phyloP scores from a whole-genome alignment of 30 jellyfish, hydroid and myxozoan genomes.

The Aurelia coerulea region DNA sequence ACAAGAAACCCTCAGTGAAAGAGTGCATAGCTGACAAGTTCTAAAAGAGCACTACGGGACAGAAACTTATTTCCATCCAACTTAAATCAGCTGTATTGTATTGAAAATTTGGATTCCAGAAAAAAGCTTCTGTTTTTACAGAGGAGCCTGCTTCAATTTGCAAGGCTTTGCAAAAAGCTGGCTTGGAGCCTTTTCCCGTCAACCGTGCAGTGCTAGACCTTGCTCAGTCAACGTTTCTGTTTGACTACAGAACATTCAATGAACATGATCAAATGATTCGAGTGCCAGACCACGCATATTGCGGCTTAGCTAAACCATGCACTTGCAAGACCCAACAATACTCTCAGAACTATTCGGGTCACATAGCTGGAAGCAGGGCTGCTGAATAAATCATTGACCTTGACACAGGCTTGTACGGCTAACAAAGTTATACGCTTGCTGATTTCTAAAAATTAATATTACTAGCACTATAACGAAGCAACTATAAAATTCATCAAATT shows the following conservation, averaged over 20 bases:
- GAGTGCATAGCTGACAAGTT: too few relatives aligned
- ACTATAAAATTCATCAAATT: not conserved
- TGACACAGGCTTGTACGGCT: constrained; percentile 32
- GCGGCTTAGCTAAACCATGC: constrained; percentile 56
- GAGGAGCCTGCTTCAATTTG: too few relatives aligned
- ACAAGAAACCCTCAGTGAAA: too few relatives aligned
- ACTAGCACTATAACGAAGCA: not conserved
- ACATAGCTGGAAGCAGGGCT: constrained; percentile 4
- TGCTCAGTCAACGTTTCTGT: constrained; percentile 55
- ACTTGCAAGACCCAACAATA: constrained; percentile 1
- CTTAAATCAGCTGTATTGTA: too few relatives aligned
- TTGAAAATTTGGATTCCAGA: too few relatives aligned
- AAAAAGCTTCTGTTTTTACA: too few relatives aligned
- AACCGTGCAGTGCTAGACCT: constrained; percentile 22
- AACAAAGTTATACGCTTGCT: constrained; percentile 46
- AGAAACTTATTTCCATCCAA: too few relatives aligned
- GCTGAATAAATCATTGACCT: constrained; percentile 47
- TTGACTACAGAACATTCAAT: constrained; percentile 30
- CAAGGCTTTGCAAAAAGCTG: too few relatives aligned
- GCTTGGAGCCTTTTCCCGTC: not conserved
- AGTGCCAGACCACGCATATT: constrained; percentile 54
- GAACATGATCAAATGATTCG: not conserved
- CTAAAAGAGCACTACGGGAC: too few relatives aligned
- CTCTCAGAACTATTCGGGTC: not conserved
- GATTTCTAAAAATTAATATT: constrained; percentile 1